phyloP scores from a whole-genome alignment of 2,888 invertebrate species.

The Chaetoderma sp. region DNA sequence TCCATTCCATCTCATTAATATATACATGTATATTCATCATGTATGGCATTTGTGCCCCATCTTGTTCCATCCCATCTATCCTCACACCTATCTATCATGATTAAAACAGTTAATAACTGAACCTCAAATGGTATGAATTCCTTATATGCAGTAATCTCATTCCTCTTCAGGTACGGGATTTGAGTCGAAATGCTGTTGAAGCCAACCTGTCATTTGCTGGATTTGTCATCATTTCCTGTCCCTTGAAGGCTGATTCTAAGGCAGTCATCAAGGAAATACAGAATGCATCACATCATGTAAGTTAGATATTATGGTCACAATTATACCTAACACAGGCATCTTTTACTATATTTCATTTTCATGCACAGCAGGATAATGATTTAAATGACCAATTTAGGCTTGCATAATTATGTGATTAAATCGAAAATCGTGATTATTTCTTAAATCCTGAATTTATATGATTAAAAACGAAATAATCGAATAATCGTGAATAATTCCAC shows the following conservation, averaged over 20 bases:
- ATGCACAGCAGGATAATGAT: background rate
- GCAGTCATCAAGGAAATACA: constrained; percentile 94
- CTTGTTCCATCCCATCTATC: too few relatives aligned
- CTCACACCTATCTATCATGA: background rate
- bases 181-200: constrained; percentile 90
- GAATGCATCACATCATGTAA: constrained; percentile 90
- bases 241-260: constrained; percentile 95
- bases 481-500: too few relatives aligned
- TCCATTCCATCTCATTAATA: too few relatives aligned
- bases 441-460: too few relatives aligned
- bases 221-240: constrained; percentile 98
- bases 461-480: too few relatives aligned
- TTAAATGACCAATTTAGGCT: too few relatives aligned
- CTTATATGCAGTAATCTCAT: background rate
- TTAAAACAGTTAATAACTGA: background rate
- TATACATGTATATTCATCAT: too few relatives aligned
- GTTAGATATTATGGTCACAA: too few relatives aligned
- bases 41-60: too few relatives aligned
- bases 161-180: constrained; percentile 77
- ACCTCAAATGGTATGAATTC: background rate
- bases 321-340: too few relatives aligned
- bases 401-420: too few relatives aligned
- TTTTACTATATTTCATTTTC: background rate
- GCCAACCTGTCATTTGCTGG: constrained; percentile 90
- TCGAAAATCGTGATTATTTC: too few relatives aligned